Base-by-base conservation (phyloP, 2,797 vertebrate genomes). In the Leuciscus waleckii region DNA sequence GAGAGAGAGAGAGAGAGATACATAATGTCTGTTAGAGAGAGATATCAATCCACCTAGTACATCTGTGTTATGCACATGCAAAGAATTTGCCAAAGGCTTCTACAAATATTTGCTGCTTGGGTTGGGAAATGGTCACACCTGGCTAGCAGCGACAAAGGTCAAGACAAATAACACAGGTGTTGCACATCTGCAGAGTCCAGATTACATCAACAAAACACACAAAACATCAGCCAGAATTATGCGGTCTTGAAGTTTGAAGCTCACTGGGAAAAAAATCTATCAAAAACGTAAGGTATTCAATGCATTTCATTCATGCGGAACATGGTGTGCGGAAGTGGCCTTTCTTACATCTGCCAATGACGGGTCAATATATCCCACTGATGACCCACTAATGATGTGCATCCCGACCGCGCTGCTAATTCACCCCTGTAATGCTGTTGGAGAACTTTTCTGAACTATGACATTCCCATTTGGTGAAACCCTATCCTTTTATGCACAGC, bases 51-150 rank as follows among this genome's bases (percentile, higher is more conserved):
- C 93, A 91, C 94, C 94, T 91, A 86, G 79, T 77, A 54, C 86
- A 89, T 78, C 89, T 84, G 90, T 89, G 90, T 91, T 91, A 93
- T 88, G 87, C 90, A 92, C 92, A 91, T 92, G 91, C 86, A 80
- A 79, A 93, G 92, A 93, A 95, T 95, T 91, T 75, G 92, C 94
- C 90, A 80, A 92, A 90, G 92, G 95, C 92, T 88, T 90, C 90
- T 87, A 89, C 91, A 93, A 91, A 95, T 95, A 91, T 92, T 93
- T 94, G 89, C 84, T 90, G 92, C 87, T 86, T 92, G 88, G 94
- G 86, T 90, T 89, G 19, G 56, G 61, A 88, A 86, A 91, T 89
- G 77, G 86, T 90, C 77, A 85, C 85, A 91, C 83, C 41, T 88
- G 89, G 84, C 87, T 90, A 88, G 89, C 75, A 83, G 77, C 32